Percentiles rank a stretch among this genome's conserved stretches.
phyloP scores from a whole-genome alignment of 1,140 invertebrate species.

The Sarcophaga bullata region DNA sequence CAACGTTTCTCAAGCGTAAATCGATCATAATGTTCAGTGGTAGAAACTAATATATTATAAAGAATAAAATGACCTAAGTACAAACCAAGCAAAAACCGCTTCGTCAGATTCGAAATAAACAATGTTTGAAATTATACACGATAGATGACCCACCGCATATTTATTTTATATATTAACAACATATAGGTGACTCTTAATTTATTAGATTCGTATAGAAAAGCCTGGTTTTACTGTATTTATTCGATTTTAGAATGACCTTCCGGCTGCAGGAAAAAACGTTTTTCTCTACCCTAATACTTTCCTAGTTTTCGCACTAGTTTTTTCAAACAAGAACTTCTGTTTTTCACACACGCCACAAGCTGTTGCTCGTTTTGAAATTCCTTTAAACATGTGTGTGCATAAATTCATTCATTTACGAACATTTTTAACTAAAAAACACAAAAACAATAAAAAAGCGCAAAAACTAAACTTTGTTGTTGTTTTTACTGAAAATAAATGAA shows the following conservation, averaged over 20 bases:
- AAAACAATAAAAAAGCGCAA: neutral
- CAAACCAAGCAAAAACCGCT: too few relatives aligned
- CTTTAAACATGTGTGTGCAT: conserved; percentile 13
- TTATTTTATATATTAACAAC: too few relatives aligned
- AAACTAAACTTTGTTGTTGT: conserved; percentile 16
- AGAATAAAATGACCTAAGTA: too few relatives aligned
- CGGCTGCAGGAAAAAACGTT: neutral
- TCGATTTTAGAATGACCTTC: too few relatives aligned
- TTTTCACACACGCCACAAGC: neutral
- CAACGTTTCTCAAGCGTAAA: too few relatives aligned
- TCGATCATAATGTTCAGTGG: too few relatives aligned
- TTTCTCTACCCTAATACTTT: neutral
- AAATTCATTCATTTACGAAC: neutral
- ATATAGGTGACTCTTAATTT: too few relatives aligned
- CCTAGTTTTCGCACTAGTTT: neutral
- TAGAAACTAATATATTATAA: too few relatives aligned
- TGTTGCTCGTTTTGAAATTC: conserved; percentile 10
- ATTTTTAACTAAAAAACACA: neutral
- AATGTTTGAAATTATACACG: too few relatives aligned
- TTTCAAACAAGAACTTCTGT: neutral
- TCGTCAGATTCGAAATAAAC: too few relatives aligned
- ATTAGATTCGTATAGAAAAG: neutral
- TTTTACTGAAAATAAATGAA: neutral
- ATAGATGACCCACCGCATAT: too few relatives aligned
- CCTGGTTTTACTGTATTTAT: too few relatives aligned